phyloP scores from a whole-genome alignment of 1,140 invertebrate species.

The Halesus radiatus region DNA sequence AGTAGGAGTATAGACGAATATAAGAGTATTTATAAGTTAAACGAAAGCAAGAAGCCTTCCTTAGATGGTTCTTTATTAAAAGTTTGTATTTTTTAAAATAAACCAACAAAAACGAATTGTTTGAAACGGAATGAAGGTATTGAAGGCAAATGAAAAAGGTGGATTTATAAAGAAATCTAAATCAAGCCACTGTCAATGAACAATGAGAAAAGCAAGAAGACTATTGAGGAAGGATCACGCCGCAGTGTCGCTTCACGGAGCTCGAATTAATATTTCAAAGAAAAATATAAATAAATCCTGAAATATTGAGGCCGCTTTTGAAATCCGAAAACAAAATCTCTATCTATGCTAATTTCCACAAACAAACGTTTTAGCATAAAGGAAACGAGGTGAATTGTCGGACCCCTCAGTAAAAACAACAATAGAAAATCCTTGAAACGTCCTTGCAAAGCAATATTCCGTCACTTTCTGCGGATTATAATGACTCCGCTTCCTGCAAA shows the following conservation, averaged over 20 bases:
- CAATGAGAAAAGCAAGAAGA: conserved; percentile 1
- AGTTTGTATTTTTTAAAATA: too few species aligned
- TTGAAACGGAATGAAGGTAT: background rate
- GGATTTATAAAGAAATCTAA: background rate
- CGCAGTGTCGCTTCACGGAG: background rate
- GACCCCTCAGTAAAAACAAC: conserved; percentile 32
- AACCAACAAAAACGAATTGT: too few species aligned
- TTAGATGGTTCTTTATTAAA: too few species aligned
- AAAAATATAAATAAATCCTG: conserved; percentile 31
- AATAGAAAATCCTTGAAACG: conserved; percentile 36
- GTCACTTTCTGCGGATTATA: background rate
- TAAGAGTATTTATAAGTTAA: too few species aligned
- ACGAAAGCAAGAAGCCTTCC: too few species aligned
- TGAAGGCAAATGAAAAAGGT: background rate
- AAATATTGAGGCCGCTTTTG: conserved; percentile 16
- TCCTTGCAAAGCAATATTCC: conserved; percentile 3
- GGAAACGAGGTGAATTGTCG: conserved; percentile 14
- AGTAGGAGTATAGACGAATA: too few species aligned
- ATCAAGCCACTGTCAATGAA: conserved; percentile 19
- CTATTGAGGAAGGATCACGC: background rate
- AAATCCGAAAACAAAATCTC: conserved; percentile 33
- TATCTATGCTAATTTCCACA: conserved; percentile 48
- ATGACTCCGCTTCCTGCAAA: too few species aligned
- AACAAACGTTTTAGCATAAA: conserved; percentile 48
- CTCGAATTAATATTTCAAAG: conserved; percentile 29